These are phyloP conservation scores for Erythrocebus patas DNA, from an alignment of 2,113 vertebrate species.

Conservation along the genomic window DNA sequence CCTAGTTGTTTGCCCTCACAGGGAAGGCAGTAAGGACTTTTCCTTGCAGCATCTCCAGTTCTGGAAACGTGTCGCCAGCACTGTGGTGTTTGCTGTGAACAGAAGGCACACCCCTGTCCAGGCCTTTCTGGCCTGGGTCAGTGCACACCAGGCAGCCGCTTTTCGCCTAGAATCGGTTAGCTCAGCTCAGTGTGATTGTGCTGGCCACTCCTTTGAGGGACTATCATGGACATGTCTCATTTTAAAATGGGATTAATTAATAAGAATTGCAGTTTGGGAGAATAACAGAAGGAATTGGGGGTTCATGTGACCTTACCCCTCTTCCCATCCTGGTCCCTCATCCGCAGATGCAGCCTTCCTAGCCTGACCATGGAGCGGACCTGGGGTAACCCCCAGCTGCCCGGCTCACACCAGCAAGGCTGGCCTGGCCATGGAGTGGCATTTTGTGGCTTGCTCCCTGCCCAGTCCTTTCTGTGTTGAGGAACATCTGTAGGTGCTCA, in stretches of 20 bases:
- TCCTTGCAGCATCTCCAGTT: neutral
- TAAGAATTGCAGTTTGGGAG: neutral
- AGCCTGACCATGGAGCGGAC: neutral
- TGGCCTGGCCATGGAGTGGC: neutral
- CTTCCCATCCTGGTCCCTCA: neutral
- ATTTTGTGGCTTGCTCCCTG: rapidly evolving
- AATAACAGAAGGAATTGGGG: neutral
- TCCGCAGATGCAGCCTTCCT: neutral
- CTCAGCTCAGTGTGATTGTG: neutral
- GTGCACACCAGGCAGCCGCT: neutral
- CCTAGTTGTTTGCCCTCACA: neutral
- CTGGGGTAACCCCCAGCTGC: rapidly evolving
- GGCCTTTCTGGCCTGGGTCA: neutral
- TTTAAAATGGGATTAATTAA: neutral
- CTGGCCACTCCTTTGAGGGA: neutral
- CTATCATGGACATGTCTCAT: neutral
- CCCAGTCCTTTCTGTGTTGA: neutral
- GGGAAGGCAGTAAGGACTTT: neutral
- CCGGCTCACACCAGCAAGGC: neutral
- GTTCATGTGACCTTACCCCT: rapidly evolving
- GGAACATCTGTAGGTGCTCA: neutral
- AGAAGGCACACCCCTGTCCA: neutral
- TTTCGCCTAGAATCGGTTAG: neutral
- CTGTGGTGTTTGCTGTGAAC: rapidly evolving
- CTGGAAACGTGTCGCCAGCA: neutral